phyloP scores from a whole-genome alignment of 2,888 invertebrate species.

The Oxytorus armatus region DNA sequence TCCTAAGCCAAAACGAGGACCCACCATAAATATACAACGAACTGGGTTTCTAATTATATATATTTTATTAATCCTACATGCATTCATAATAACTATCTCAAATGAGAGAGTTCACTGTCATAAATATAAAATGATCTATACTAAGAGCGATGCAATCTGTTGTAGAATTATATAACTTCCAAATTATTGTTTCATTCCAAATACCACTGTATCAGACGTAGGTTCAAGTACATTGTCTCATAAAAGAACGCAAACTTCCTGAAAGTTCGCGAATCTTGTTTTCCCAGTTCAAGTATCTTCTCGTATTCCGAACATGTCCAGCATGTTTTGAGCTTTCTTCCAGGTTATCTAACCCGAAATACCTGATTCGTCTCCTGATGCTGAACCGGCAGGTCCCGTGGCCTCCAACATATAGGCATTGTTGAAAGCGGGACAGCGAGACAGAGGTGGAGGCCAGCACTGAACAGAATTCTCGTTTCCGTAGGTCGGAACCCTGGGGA shows the following conservation, averaged over 20 bases:
- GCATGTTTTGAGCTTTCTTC: neutral
- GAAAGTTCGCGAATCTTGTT: conserved; percentile 13
- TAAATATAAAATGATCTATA: neutral
- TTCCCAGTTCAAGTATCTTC: neutral
- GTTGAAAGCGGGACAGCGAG: conserved; percentile 16
- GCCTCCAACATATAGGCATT: conserved; percentile 44
- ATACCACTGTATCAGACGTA: neutral
- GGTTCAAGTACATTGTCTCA: neutral
- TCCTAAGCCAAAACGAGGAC: neutral
- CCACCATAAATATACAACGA: neutral
- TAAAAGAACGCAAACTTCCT: neutral
- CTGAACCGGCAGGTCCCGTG: conserved; percentile 59
- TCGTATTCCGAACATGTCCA: neutral
- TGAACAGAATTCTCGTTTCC: conserved; percentile 46
- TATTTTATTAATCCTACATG: neutral
- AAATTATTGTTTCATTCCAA: neutral
- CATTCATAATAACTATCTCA: neutral
- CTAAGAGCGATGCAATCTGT: neutral
- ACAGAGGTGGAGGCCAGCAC: conserved; percentile 45
- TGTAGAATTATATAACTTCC: too few relatives aligned
- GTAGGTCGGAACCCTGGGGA: conserved; percentile 71
- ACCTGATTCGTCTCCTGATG: conserved; percentile 1
- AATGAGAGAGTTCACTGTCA: neutral
- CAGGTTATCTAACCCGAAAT: neutral
- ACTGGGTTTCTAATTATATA: neutral